Evolutionary conservation across 2,113 vertebrate genomes (phyloP), one percentile per base, ranked within the genome.

Genomic region (Himantopus leucocephalus): DNA sequence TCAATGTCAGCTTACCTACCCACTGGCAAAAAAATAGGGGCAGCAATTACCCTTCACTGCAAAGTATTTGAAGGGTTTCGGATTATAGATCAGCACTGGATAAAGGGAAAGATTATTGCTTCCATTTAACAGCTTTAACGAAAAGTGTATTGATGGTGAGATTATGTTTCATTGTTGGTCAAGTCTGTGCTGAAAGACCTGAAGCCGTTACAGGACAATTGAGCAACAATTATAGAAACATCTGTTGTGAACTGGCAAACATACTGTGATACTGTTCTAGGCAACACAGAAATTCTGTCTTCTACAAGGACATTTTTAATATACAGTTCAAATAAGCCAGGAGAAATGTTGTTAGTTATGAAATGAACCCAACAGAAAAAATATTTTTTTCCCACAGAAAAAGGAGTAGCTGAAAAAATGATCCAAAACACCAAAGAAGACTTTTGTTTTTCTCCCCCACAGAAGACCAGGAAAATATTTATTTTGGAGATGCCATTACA

Each of bases 191-290:
- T 74, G 93, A 94, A 96, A 93, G 90, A 96, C 85, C 56, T 88
- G 92, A 97, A 95, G 85, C 77, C 0, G 1, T 90, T 94, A 72
- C 73, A 92, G 84, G 71, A 91, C 93, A 90, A 78, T 76, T 71
- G 88, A 96, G 94, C 73, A 97, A 90, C 79, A 94, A 93, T 95
- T 97, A 96, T 21, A 95, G 74, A 88, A 97, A 96, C 93, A 90
- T 97, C 91, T 96, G 79, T 85, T 96, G 73, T 87, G 85, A 92
- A 77, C 75, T 67, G 35, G 88, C 87, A 86, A 95, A 83, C 55
- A 19, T 30, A 90, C 43, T 39, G 41, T 32, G 41, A 91, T 55
- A 22, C 22, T 63, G 84, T 93, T 58, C 66, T 56, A 75, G 53
- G 88, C 47, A 64, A 71, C 39, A 83, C 24, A 91, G 73, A 76